These are phyloP conservation scores for Montipora cactus DNA, from an alignment of 64 coral and sea anemone genomes.

Conservation along the genomic window DNA sequence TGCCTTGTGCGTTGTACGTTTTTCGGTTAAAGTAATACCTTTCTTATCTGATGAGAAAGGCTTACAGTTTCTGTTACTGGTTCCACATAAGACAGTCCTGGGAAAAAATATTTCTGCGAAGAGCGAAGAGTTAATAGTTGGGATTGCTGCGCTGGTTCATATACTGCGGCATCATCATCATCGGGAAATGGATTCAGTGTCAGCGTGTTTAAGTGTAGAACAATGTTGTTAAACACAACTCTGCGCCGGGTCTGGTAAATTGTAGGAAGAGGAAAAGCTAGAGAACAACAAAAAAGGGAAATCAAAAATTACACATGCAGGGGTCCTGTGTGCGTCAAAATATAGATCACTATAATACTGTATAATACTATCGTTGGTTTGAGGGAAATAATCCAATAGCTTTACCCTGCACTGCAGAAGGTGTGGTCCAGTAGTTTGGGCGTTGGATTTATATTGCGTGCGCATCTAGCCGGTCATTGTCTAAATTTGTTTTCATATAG, in stretches of 20 bases:
- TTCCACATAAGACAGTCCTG: constrained; percentile 79
- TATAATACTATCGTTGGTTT: too few relatives aligned
- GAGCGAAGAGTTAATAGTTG: constrained; percentile 82
- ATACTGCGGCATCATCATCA: constrained; percentile 61
- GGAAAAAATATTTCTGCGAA: constrained; percentile 95
- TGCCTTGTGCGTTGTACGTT: not conserved
- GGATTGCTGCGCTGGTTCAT: constrained; percentile 78
- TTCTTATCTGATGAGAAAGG: constrained; percentile 30
- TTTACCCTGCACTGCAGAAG: too few relatives aligned
- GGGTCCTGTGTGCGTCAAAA: too few relatives aligned
- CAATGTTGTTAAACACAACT: constrained; percentile 78
- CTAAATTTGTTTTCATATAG: too few relatives aligned
- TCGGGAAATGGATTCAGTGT: constrained; percentile 91
- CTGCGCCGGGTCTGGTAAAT: constrained; percentile 75
- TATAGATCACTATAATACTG: too few relatives aligned
- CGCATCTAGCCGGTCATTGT: too few relatives aligned
- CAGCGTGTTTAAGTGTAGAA: constrained; percentile 91
- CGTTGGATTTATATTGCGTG: too few relatives aligned
- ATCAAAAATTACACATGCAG: not conserved
- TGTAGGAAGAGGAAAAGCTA: constrained; percentile 76
- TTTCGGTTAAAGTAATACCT: not conserved
- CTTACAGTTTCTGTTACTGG: constrained; percentile 1
- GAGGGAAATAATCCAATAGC: too few relatives aligned
- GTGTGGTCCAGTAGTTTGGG: too few relatives aligned
- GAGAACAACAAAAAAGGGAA: not conserved